Percentiles rank a stretch among this genome's conserved stretches.
These are phyloP conservation scores for Carapus acus DNA, from an alignment of 2,797 vertebrate species.

Conservation along the genomic window DNA sequence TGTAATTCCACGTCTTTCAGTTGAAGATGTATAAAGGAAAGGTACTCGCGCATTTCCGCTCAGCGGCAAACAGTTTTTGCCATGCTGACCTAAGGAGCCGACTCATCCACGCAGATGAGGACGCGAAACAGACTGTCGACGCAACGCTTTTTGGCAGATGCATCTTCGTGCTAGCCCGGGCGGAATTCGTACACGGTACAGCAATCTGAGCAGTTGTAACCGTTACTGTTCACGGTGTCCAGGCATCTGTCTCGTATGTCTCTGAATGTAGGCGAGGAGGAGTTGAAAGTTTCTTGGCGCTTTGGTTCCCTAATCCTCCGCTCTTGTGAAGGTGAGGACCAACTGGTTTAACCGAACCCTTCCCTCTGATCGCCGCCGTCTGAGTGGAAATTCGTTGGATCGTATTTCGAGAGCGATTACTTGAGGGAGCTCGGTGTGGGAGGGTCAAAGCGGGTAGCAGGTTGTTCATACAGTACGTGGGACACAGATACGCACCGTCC, in stretches of 20 bases:
- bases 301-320: constrained; percentile 5
- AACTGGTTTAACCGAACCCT: constrained; percentile 14
- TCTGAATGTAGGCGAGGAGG: neutral
- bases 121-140: too few relatives aligned
- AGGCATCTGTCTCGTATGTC: neutral
- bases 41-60: too few relatives aligned
- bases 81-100: too few relatives aligned
- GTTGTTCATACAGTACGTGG: constrained; percentile 12
- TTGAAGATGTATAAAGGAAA: too few relatives aligned
- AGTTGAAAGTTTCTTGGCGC: neutral
- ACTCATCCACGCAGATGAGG: too few relatives aligned
- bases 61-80: too few relatives aligned
- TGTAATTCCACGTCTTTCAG: too few relatives aligned
- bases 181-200: too few relatives aligned
- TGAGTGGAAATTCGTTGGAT: constrained; percentile 31
- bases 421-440: neutral
- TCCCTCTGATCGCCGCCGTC: constrained; percentile 28
- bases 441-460: constrained; percentile 16
- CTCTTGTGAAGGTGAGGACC: too few relatives aligned
- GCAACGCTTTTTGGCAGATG: too few relatives aligned
- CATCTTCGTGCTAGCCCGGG: too few relatives aligned
- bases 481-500: constrained; percentile 2
- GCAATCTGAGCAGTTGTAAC: neutral
- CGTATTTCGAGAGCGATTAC: constrained; percentile 29
- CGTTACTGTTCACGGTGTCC: neutral